phyloP scores from a whole-genome alignment of 2,888 invertebrate species.

The Drosophila emarginata region DNA sequence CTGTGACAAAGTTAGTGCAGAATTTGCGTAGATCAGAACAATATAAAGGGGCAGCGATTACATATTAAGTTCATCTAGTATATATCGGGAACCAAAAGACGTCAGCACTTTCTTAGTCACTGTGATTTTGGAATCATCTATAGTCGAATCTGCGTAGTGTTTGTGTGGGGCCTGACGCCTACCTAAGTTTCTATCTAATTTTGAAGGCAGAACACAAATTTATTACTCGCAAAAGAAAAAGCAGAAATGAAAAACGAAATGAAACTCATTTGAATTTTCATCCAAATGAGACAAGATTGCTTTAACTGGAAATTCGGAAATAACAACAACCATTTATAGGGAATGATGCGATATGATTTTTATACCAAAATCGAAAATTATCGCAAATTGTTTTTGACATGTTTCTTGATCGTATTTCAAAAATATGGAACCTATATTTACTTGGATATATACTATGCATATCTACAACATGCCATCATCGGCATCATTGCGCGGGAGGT shows the following conservation, averaged over 20 bases:
- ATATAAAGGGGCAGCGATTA: constrained; percentile 1
- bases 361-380: constrained; percentile 26
- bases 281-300: constrained; percentile 11
- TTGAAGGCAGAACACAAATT: constrained; percentile 32
- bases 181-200: constrained; percentile 37
- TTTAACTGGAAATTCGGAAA: constrained; percentile 45
- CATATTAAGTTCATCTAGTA: constrained; percentile 16
- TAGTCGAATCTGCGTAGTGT: constrained; percentile 39
- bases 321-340: constrained; percentile 60
- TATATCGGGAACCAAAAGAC: constrained; percentile 49
- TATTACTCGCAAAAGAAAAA: constrained; percentile 33
- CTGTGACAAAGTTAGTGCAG: constrained; percentile 65
- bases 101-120: constrained; percentile 67
- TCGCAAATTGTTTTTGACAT: constrained; percentile 36
- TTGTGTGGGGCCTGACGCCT: constrained; percentile 33
- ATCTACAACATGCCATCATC: constrained; percentile 42
- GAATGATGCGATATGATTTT: constrained; percentile 68
- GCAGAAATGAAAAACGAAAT: background rate
- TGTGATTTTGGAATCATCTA: constrained; percentile 47
- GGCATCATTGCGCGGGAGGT: constrained; percentile 1
- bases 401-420: constrained; percentile 37
- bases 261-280: constrained; percentile 64
- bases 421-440: too few relatives aligned
- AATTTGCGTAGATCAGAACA: constrained; percentile 61
- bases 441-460: too few relatives aligned